Base-by-base conservation (phyloP, 2,888 invertebrate species). In the Pseudococcus longispinus region DNA sequence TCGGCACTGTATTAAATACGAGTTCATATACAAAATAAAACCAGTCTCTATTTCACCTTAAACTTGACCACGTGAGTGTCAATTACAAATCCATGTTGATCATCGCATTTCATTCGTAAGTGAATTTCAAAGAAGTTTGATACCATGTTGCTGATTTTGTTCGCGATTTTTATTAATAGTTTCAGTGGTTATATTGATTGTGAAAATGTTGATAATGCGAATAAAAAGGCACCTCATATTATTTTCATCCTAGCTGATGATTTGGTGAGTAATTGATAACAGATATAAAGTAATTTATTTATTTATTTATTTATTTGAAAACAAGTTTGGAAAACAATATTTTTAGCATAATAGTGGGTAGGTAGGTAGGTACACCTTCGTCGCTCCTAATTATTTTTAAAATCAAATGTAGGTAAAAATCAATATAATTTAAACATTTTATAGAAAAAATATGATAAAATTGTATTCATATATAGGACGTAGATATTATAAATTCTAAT, bases 191-290 rank as follows among this genome's bases (percentile, higher is more conserved):
- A 20, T 23, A 11, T 32, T 20, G 2, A 80, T 20, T 80, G 77
- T 20, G 42, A 80, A 80, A 80, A 42, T 80, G 29, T 80, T 80
- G 20, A 42, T 29, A 70, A 29, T 13, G 32, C 11, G 42, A 42
- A 42, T 42, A 80, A 29, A 20, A 86, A 55, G 80, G 20, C 85
- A 6, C 93, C 93, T 5, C 90, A 93, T 88, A 92, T 93, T 84
- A 89, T 93, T 55, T 90, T 92, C 80, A 92, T 93, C 77, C 89
- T 93, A 88, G 93, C 92, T 9, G 93, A 93, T 90, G 93, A 93
- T 90, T 89, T 93, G 91, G 93, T 93, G 90, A 91, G 91, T 60
- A 9, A 23, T 23, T 60, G 1, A 55, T 37, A 9, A 2, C 9
- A 6, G 37, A 55, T 60, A 23, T 15, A 23, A 23, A 2, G 23